phyloP scores from a whole-genome alignment of 2,797 vertebrate genomes.

The Rhabdomys pumilio region DNA sequence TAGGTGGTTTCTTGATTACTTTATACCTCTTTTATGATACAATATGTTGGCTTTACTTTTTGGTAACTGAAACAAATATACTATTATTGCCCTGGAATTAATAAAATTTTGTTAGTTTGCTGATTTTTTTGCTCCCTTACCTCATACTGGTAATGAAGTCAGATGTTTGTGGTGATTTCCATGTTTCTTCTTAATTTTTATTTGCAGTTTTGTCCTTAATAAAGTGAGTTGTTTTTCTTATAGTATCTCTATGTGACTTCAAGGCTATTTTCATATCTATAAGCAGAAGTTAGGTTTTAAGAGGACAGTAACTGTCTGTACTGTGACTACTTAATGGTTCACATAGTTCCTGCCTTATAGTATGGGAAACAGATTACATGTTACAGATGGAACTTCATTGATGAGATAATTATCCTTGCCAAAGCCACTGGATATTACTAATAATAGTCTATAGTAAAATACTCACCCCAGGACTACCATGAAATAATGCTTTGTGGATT shows the following conservation, averaged over 20 bases:
- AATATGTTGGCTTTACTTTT: conserved; percentile 45
- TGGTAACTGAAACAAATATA: conserved; percentile 44
- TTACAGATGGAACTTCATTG: conserved; percentile 13
- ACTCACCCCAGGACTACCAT: not conserved
- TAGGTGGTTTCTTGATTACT: conserved; percentile 54
- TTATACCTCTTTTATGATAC: conserved; percentile 17
- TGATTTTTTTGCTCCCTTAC: not conserved
- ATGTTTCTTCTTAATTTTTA: conserved; percentile 36
- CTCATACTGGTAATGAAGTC: not conserved
- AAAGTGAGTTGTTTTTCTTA: conserved; percentile 47
- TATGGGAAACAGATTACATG: conserved; percentile 38
- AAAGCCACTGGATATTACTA: conserved; percentile 25
- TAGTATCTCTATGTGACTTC: conserved; percentile 23
- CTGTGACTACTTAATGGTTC: not conserved
- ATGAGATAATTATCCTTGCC: conserved; percentile 56
- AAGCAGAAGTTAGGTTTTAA: conserved; percentile 60
- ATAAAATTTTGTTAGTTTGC: conserved; percentile 9
- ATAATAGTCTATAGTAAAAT: conserved; percentile 30
- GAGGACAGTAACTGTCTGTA: not conserved
- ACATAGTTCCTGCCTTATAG: not conserved
- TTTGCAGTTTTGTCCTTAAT: conserved; percentile 17
- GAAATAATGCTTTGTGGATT: conserved; percentile 1
- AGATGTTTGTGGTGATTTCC: conserved; percentile 18
- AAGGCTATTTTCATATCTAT: conserved; percentile 43
- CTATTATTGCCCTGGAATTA: conserved; percentile 18